Evolutionary conservation across 2,113 vertebrate species (phyloP), one percentile per base, ranked within the genome.

Genomic region (Nycticebus coucang): DNA sequence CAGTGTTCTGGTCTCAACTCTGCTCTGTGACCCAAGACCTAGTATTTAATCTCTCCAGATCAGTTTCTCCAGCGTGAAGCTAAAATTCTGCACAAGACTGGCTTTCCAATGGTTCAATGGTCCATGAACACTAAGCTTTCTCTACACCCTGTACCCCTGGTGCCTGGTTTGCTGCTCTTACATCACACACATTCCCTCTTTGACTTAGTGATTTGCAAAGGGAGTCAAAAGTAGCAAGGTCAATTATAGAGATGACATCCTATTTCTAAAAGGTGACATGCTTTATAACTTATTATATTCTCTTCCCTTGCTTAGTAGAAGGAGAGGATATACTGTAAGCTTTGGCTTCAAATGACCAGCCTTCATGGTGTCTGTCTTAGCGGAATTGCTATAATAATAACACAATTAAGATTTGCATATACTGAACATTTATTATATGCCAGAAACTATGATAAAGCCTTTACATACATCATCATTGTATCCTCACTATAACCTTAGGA

Each of bases 21-120:
- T 72, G 24, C 37, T 28, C 0, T 30, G n/a, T 35, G 66, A 57
- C 55, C 33, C 0, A 0, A 75, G 8, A 30, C 2, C 19, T 14
- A 14, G 4, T 37, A 57, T 64, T 72, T 72, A 41, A 60, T 62
- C 19, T 78, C 22, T 68, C 50, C 79, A 33, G 37, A 35, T 30
- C 41, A 62, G 5, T 83, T 78, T 37, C 62, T 45, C 26, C n/a
- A 12, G 26, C 19, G 69, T 35, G 37, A 80, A 80, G 57, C 35
- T 19, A 80, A 30, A 6, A n/a, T 7, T 75, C 41, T 84, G 45
- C 26, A 24, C 15, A 6, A 71, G 21, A 87, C 69, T 17, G 53
- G 64, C 11, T 9, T 68, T 55, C 37, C 66, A 84, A n/a, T 33
- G 50, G 41, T 10, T 50, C 53, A 50, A 5, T 0, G n/a, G 14